A percentile compares a stretch with the other conserved stretches of the same genome.
Conservation (phyloP, 2,113 vertebrate species). For the Oreochromis tanganicae region DNA sequence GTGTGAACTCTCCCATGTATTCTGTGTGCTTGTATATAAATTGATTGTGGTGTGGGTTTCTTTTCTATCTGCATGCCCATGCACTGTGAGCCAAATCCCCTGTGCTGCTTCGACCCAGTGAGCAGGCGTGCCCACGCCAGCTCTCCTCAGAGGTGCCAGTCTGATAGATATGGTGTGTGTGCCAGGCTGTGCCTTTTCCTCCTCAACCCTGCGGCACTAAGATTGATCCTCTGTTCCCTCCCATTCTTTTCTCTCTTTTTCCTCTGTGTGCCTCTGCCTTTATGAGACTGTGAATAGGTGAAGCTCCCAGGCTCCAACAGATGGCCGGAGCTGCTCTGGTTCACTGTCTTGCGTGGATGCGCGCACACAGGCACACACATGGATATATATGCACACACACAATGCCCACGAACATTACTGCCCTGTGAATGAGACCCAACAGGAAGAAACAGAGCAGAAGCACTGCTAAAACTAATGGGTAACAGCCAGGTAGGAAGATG, state of each 20-base stretch:
- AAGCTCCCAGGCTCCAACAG: slow-evolving; percentile 68
- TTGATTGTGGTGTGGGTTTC: slow-evolving; percentile 15
- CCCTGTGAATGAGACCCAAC: slow-evolving; percentile 40
- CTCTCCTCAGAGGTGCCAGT: slow-evolving; percentile 55
- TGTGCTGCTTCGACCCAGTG: slow-evolving; percentile 18
- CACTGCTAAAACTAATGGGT: slow-evolving; percentile 1
- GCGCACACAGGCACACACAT: neutral
- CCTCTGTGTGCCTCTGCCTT: slow-evolving; percentile 63
- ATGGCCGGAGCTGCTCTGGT: slow-evolving; percentile 62
- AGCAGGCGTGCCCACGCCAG: slow-evolving; percentile 42
- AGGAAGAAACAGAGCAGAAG: slow-evolving; percentile 2
- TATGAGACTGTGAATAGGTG: slow-evolving; percentile 71
- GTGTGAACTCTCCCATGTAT: neutral
- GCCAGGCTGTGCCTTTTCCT: slow-evolving; percentile 49
- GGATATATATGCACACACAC: neutral
- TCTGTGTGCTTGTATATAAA: slow-evolving; percentile 5
- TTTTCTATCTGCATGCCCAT: slow-evolving; percentile 14
- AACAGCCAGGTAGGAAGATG: neutral
- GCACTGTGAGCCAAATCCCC: slow-evolving; percentile 20
- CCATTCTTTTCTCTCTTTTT: slow-evolving; percentile 66
- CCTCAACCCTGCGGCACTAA: slow-evolving; percentile 54
- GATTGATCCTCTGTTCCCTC: slow-evolving; percentile 71
- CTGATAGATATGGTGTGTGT: slow-evolving; percentile 60
- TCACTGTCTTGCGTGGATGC: slow-evolving; percentile 25
- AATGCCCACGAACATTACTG: neutral